These are phyloP conservation scores for Heterodera carotae DNA, from an alignment of 1,140 invertebrate genomes.

Conservation along the genomic window DNA sequence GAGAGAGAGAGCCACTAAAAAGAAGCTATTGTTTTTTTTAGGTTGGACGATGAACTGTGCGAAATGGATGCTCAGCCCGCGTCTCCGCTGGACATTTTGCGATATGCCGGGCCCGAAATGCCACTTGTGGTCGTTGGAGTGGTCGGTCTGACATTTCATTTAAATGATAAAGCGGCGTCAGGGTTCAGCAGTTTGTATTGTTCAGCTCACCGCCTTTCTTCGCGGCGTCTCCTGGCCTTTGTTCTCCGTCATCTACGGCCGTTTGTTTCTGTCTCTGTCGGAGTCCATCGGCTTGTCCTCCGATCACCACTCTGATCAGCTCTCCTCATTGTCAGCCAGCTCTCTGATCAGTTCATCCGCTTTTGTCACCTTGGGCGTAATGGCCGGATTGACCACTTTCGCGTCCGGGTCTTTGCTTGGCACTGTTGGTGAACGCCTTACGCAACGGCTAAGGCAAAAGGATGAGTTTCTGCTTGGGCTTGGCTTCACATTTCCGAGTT, in stretches of 20 bases:
- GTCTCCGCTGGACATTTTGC: slow-evolving; percentile 52
- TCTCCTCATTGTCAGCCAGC: not conserved
- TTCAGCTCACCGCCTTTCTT: slow-evolving; percentile 48
- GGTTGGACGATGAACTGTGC: slow-evolving; percentile 49
- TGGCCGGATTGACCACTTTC: slow-evolving; percentile 45
- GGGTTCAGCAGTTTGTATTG: slow-evolving; percentile 11
- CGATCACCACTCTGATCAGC: slow-evolving; percentile 7
- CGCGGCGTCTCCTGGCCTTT: slow-evolving; percentile 59
- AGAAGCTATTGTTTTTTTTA: slow-evolving; percentile 11
- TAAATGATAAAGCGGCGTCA: not conserved
- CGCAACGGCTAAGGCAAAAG: slow-evolving; percentile 17
- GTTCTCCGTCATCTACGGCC: slow-evolving; percentile 62
- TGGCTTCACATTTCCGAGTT: not conserved
- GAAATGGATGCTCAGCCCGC: slow-evolving; percentile 51
- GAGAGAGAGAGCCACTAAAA: slow-evolving; percentile 66
- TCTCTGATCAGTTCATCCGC: slow-evolving; percentile 34
- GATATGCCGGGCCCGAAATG: slow-evolving; percentile 47
- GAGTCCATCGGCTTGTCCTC: slow-evolving; percentile 31
- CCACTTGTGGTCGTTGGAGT: slow-evolving; percentile 30
- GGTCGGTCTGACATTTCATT: not conserved
- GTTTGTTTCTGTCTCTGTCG: slow-evolving; percentile 51
- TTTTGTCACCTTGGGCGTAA: slow-evolving; percentile 46
- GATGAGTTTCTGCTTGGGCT: not conserved
- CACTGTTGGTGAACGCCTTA: slow-evolving; percentile 53
- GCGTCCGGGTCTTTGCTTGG: slow-evolving; percentile 54